These are phyloP conservation scores for Eristalis tenax DNA, from an alignment of 2,888 invertebrate species.

Conservation along the genomic window DNA sequence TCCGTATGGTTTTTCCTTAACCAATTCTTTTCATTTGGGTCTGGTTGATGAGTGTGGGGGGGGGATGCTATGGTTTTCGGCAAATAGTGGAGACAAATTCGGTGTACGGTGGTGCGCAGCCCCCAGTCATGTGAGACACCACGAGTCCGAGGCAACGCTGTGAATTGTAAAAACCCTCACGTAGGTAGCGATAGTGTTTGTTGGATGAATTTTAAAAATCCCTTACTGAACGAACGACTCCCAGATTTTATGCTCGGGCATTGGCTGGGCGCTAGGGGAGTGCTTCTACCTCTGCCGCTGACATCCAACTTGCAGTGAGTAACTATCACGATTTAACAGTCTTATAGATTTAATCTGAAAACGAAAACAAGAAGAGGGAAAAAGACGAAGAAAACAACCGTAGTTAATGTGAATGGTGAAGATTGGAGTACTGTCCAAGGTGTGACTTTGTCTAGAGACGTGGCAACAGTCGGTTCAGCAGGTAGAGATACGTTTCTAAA, in stretches of 20 bases:
- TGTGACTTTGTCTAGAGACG: constrained; percentile 21
- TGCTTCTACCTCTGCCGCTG: background rate
- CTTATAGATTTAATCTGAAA: constrained; percentile 55
- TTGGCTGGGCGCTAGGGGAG: background rate
- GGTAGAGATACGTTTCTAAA: background rate
- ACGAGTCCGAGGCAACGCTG: constrained; percentile 16
- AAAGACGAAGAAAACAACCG: constrained; percentile 20
- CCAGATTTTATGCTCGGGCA: constrained; percentile 36
- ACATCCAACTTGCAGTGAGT: constrained; percentile 47
- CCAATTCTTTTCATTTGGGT: constrained; percentile 50
- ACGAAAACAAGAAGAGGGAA: constrained; percentile 5
- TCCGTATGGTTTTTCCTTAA: constrained; percentile 55
- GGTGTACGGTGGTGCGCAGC: background rate
- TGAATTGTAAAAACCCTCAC: constrained; percentile 74
- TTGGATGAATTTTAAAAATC: constrained; percentile 74
- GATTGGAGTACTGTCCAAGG: constrained; percentile 23
- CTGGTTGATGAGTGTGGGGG: background rate
- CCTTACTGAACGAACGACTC: constrained; percentile 54
- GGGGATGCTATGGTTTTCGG: background rate
- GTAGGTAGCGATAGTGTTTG: constrained; percentile 74
- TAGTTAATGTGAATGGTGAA: constrained; percentile 50
- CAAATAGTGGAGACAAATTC: background rate
- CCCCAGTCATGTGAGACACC: background rate
- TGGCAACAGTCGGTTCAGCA: constrained; percentile 26
- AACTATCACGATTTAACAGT: constrained; percentile 59